Evolutionary conservation across 2,888 invertebrate genomes (phyloP).

Genomic region (Harpagoxenus sublaevis): DNA sequence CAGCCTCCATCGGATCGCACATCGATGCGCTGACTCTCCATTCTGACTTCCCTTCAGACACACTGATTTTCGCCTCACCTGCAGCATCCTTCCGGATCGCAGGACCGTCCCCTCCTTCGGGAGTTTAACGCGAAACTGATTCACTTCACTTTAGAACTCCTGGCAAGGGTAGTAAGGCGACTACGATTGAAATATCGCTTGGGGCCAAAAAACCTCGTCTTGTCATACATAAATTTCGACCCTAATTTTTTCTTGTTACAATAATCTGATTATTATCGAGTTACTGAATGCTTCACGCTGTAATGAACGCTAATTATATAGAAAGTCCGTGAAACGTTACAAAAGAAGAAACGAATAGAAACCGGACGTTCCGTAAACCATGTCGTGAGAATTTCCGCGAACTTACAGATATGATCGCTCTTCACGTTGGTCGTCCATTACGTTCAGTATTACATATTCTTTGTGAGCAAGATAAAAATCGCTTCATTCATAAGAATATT

Average conservation of each 20-base stretch:
- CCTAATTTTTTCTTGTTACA: background rate
- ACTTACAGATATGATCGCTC: conserved; percentile 22
- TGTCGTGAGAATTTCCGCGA: conserved; percentile 13
- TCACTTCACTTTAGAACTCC: conserved; percentile 30
- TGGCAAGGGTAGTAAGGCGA: background rate
- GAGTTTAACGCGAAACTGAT: conserved; percentile 58
- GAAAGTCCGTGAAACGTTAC: background rate
- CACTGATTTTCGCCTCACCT: conserved; percentile 75
- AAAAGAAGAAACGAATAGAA: background rate
- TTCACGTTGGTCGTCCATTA: conserved; percentile 8
- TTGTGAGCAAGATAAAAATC: conserved; percentile 24
- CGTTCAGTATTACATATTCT: background rate
- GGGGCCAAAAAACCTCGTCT: too few relatives aligned
- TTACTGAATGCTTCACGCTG: background rate
- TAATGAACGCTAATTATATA: conserved; percentile 6
- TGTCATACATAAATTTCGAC: background rate
- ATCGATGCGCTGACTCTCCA: conserved; percentile 56
- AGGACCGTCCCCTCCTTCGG: conserved; percentile 19
- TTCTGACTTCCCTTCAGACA: conserved; percentile 69
- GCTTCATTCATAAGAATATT: background rate
- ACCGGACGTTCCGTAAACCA: conserved; percentile 19
- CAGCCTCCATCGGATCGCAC: conserved; percentile 13
- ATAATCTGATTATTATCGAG: background rate
- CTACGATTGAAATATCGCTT: conserved; percentile 40
- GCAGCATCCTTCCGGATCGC: conserved; percentile 60